phyloP scores from a whole-genome alignment of 92 coral and sea anemone species.

The Umimayanthus chanpuru region DNA sequence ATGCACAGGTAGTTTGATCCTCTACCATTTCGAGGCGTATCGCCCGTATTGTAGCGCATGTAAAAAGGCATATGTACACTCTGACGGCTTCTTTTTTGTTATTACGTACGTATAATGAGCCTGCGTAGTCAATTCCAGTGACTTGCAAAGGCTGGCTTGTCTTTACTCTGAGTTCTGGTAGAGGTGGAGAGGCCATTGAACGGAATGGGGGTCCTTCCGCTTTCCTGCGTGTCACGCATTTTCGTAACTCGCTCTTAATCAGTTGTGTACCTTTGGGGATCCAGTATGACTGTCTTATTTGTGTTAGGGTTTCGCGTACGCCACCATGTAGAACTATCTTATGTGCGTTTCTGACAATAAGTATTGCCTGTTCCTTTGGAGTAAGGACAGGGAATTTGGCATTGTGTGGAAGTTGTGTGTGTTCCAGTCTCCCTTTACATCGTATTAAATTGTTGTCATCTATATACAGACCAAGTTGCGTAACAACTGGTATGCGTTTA shows the following conservation, averaged over 20 bases:
- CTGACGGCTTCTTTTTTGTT: constrained; percentile 36
- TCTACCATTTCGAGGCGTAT: constrained; percentile 54
- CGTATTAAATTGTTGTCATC: constrained; percentile 26
- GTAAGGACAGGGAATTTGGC: constrained; percentile 8
- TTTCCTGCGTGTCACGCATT: constrained; percentile 55
- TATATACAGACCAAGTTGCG: constrained; percentile 34
- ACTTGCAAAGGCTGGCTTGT: constrained; percentile 44
- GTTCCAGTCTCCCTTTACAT: constrained; percentile 22
- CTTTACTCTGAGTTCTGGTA: constrained; percentile 40
- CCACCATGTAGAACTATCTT: constrained; percentile 47
- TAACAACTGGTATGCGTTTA: constrained; percentile 11
- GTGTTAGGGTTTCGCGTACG: constrained; percentile 58
- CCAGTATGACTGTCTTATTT: constrained; percentile 57
- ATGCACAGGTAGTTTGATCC: constrained; percentile 40
- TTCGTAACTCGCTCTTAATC: constrained; percentile 37
- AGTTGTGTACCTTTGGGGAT: constrained; percentile 59
- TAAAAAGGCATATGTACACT: constrained; percentile 39
- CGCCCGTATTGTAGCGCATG: constrained; percentile 43
- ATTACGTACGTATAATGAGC: constrained; percentile 52
- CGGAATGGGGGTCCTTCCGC: constrained; percentile 51
- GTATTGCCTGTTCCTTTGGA: constrained; percentile 37
- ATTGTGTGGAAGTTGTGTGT: constrained; percentile 17
- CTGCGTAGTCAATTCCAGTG: constrained; percentile 63
- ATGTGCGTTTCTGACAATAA: constrained; percentile 38
- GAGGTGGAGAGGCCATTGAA: constrained; percentile 41